Evolutionary conservation across 2,797 vertebrate species (phyloP), one percentile per base, ranked within the genome.

Genomic region (Adelosebastes latens): DNA sequence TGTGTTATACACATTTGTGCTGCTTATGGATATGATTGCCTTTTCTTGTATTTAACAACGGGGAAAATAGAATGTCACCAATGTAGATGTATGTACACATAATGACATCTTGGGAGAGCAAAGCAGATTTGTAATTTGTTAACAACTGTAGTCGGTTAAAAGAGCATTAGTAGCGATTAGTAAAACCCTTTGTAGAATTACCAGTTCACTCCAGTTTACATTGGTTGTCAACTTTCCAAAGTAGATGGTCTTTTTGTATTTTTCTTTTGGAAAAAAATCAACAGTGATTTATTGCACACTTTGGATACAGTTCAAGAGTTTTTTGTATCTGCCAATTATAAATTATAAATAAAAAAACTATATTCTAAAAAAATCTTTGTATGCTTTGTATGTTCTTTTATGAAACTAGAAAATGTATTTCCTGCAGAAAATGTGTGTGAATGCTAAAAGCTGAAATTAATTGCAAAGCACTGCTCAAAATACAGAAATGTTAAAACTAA

Each of bases 201-300:
- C 95, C 95, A 95, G 93, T 95, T 97, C 95, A 96, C 96, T 96
- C 96, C 96, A 95, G 97, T 98, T 98, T 97, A 97, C 96, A 97
- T 94, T 89, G 93, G 91, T 94, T 92, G 87, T 93, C 96, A 94
- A 95, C 93, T 96, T 95, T 96, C 95, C 96, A 97, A 97, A 97
- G 96, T 97, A 95, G 95, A 95, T 96, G 94, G 82, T 92, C 79
- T 93, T 97, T 94, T 94, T 93, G 83, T 93, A 85, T 92, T 95
- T 96, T 96, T 96, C 92, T 96, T 95, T 95, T 95, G 94, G 22
- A 24, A 92, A 94, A 84, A 93, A 95, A 96, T 96, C 96, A 96
- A 96, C 94, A 96, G 96, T 97, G 96, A 97, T 97, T 98, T 97
- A 97, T 98, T 98, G 97, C 97, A 98, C 97, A 98, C 97, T 99